Evolutionary conservation across 2,797 vertebrate genomes (phyloP), one percentile per base, ranked within the genome.

Genomic region (Amblyopsis hoosieri): DNA sequence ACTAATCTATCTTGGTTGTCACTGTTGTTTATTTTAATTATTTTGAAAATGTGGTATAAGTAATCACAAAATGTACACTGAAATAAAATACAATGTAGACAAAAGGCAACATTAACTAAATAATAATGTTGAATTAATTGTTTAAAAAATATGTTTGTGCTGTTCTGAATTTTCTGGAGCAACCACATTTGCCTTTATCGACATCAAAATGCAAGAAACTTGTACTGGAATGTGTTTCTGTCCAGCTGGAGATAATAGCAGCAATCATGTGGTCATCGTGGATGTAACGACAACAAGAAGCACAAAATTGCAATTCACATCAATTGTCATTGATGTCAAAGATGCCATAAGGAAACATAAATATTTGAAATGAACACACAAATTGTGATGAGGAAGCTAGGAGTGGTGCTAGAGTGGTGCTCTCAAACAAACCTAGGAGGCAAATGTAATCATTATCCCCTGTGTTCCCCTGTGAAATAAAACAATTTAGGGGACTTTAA

Each of bases 361-460:
- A 19, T 7, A 1, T 45, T 31, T 29, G 42, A 60, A 46, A 51
- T 54, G 66, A 29, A 12, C 10, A 1, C 9, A 1, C 13, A 54
- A 31, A 66, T 33, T 70, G 47, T 60, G 46, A 55, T 10, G 53
- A 33, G 47, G 54, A 59, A 74, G 12, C 10, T 37, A n/a, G 50
- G 3, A 69, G 68, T 48, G 53, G 29, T 23, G 19, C 19, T 23
- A 23, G 60, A 71, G 64, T 48, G 31, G 57, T 72, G 19, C 17
- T 60, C 29, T 55, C 19, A 63, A 55, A 68, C 14, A 57, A 55
- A 67, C 54, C 62, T 67, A 54, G 11, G 66, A 71, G 64, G 19
- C 52, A 66, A 67, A 78, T 71, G 54, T 64, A 72, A 73, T 83
- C 8, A 68, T 66, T 72, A 58, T 54, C 45, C 47, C 29, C 60